Evolutionary conservation across 2,888 invertebrate species (phyloP).

Genomic region (Conus canariensis): DNA sequence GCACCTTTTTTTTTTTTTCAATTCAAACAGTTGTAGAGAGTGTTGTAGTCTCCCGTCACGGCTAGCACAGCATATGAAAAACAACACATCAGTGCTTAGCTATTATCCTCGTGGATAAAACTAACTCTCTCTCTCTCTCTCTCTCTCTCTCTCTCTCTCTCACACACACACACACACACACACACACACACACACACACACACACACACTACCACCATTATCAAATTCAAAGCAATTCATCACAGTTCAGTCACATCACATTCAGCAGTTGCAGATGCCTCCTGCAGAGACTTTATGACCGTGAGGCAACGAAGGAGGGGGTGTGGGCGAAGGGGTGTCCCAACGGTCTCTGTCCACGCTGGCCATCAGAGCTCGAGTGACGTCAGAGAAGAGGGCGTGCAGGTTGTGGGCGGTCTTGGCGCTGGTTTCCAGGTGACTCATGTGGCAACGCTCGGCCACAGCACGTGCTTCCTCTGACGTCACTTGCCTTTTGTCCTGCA

Average conservation of each 20-base stretch:
- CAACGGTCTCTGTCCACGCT: not conserved
- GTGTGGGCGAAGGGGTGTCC: not conserved
- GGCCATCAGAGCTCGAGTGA: constrained; percentile 26
- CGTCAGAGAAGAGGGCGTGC: constrained; percentile 24
- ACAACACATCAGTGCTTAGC: no score
- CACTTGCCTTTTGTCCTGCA: constrained; percentile 21
- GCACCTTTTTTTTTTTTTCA: no score
- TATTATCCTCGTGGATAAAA: no score
- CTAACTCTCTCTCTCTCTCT: no score
- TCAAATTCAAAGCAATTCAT: no score
- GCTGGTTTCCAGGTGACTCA: constrained; percentile 34
- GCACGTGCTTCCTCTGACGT: not conserved
- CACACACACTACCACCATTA: not conserved
- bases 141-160: constrained; percentile 24
- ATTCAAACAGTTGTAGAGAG: no score
- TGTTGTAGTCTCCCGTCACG: no score
- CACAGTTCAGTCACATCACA: no score
- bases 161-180: not conserved
- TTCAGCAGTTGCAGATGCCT: constrained; percentile 35
- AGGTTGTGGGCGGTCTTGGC: constrained; percentile 37
- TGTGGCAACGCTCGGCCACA: not conserved
- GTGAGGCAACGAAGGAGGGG: not conserved
- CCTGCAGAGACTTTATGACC: constrained; percentile 13
- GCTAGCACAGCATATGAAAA: no score
- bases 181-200: constrained; percentile 28